phyloP scores from a whole-genome alignment of 2,888 invertebrate species.

The Corythucha ciliata region DNA sequence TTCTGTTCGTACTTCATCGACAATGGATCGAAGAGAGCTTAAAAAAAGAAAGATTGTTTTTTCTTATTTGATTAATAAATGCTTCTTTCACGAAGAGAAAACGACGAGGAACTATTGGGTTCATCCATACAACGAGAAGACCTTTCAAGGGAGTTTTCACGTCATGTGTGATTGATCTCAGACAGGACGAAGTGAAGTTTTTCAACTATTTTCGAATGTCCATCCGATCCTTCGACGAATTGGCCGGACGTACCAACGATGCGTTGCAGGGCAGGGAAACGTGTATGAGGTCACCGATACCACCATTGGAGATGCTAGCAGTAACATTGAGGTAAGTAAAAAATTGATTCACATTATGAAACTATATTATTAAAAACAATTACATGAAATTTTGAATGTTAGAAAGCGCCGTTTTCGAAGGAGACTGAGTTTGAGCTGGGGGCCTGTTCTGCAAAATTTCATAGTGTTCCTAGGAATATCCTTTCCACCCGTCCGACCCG shows the following conservation, averaged over 20 bases:
- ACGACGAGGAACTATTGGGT: conserved; percentile 13
- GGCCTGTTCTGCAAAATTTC: too few species aligned
- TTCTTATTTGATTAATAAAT: conserved; percentile 5
- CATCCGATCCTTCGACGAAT: conserved; percentile 12
- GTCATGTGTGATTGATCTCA: conserved; percentile 5
- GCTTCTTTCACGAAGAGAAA: not conserved
- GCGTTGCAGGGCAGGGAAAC: not conserved
- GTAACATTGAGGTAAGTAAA: conserved; percentile 11
- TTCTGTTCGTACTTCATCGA: too few species aligned
- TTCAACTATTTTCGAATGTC: conserved; percentile 21
- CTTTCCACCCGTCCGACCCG: too few species aligned
- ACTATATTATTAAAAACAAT: not conserved
- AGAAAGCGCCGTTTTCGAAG: too few species aligned
- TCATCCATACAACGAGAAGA: conserved; percentile 12
- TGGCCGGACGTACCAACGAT: not conserved
- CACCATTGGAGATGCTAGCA: conserved; percentile 8
- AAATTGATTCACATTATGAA: not conserved
- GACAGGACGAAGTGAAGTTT: conserved; percentile 13
- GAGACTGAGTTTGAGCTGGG: too few species aligned
- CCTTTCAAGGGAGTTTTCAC: conserved; percentile 14
- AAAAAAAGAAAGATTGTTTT: conserved; percentile 7
- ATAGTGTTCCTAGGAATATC: too few species aligned
- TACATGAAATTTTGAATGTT: too few species aligned
- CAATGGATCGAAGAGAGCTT: too few species aligned
- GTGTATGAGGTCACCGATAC: conserved; percentile 4